phyloP scores from a whole-genome alignment of 2,888 invertebrate genomes.

The Yponomeuta cagnagella region DNA sequence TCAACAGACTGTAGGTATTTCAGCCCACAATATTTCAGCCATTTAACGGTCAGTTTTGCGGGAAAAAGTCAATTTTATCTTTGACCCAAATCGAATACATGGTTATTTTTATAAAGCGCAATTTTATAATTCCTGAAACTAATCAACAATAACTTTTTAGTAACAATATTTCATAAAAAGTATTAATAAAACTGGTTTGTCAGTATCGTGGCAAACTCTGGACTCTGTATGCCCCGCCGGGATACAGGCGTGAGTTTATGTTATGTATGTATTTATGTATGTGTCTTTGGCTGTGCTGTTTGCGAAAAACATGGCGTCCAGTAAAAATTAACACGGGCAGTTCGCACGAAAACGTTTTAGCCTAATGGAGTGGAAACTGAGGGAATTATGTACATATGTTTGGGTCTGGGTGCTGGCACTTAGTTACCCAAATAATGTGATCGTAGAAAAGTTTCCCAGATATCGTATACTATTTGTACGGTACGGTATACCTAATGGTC shows the following conservation, averaged over 20 bases:
- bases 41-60: background rate
- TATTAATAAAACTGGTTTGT: too few species aligned
- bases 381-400: constrained; percentile 1
- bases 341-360: constrained; percentile 19
- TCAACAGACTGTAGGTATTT: background rate
- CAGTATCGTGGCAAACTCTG: too few species aligned
- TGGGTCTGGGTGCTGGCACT: background rate
- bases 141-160: too few species aligned
- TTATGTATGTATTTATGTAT: too few species aligned
- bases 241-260: too few species aligned
- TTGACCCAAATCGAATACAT: too few species aligned
- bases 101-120: too few species aligned
- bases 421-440: background rate
- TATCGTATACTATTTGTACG: too few species aligned
- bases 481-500: too few species aligned
- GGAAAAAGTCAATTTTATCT: background rate
- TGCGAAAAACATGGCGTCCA: background rate
- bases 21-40: background rate
- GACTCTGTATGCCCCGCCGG: too few species aligned
- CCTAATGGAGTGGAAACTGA: constrained; percentile 18
- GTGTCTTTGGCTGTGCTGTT: background rate
- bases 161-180: too few species aligned
- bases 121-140: too few species aligned
- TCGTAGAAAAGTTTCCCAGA: background rate
- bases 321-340: constrained; percentile 10